These are phyloP conservation scores for Terebella lapidaria DNA, from an alignment of 2,888 invertebrate species.

Conservation along the genomic window DNA sequence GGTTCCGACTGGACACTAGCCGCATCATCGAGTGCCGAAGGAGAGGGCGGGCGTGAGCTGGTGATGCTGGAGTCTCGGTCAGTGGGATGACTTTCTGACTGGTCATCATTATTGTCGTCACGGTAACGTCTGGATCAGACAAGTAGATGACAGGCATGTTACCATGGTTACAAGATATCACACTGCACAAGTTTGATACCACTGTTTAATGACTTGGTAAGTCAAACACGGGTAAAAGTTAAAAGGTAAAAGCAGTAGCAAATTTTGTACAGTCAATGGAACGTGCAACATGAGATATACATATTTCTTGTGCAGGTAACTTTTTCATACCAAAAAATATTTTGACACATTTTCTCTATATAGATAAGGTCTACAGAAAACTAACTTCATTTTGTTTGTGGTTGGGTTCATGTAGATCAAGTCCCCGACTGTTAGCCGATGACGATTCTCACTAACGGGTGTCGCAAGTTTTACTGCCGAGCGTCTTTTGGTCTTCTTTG, in stretches of 20 bases:
- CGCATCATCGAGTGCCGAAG: not conserved
- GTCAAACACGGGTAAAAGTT: too few relatives aligned
- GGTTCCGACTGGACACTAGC: too few relatives aligned
- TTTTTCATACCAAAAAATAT: not conserved
- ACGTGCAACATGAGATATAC: not conserved
- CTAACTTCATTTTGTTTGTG: constrained; percentile 45
- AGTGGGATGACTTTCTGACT: not conserved
- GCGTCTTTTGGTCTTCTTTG: not conserved
- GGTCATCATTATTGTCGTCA: not conserved
- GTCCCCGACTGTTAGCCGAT: constrained; percentile 73
- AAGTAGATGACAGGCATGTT: not conserved
- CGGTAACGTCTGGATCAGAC: not conserved
- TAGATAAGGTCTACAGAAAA: not conserved
- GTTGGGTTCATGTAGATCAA: constrained; percentile 85
- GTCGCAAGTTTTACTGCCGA: not conserved
- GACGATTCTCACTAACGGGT: not conserved
- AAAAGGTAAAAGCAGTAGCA: too few relatives aligned
- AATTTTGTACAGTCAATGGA: too few relatives aligned
- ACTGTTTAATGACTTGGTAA: too few relatives aligned
- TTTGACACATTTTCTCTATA: too few relatives aligned
- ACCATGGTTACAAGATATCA: not conserved
- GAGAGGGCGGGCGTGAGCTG: not conserved
- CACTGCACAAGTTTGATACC: not conserved
- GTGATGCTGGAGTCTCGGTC: too few relatives aligned
- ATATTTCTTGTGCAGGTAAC: not conserved